Evolutionary conservation across 2,888 invertebrate genomes (phyloP).

Genomic region (Heteromyza rotundicornis): DNA sequence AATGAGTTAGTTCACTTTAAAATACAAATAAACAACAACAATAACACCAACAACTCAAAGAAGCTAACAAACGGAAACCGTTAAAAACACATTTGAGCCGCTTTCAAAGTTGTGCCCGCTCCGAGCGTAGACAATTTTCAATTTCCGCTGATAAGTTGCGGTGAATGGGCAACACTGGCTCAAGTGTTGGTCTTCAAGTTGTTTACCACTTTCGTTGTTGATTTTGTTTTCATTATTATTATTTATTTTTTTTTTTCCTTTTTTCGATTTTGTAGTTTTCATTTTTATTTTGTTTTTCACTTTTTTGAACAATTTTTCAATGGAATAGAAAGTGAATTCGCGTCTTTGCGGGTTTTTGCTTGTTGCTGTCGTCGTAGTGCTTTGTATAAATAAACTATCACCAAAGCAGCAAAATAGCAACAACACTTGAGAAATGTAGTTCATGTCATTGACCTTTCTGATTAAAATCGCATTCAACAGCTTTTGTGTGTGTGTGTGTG

Average conservation of each 20-base stretch:
- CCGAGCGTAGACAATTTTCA: not conserved
- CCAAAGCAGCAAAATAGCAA: constrained; percentile 33
- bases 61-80: constrained; percentile 19
- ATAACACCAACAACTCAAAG: constrained; percentile 25
- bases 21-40: constrained; percentile 9
- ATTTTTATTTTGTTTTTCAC: constrained; percentile 35
- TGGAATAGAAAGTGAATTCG: constrained; percentile 55
- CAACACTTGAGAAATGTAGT: constrained; percentile 40
- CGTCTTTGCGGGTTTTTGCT: constrained; percentile 40
- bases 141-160: not conserved
- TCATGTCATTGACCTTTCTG: constrained; percentile 54
- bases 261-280: too few relatives aligned
- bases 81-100: constrained; percentile 20
- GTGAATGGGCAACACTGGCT: not conserved
- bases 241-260: constrained; percentile 33
- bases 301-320: constrained; percentile 43
- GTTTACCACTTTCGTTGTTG: constrained; percentile 49
- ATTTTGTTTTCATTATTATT: constrained; percentile 36
- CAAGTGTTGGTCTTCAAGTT: constrained; percentile 26
- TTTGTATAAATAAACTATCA: constrained; percentile 17
- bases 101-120: not conserved
- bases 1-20: constrained; percentile 37
- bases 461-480: not conserved
- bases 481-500: too few relatives aligned
- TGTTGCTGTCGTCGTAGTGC: constrained; percentile 33